Evolutionary conservation across 2,797 vertebrate species (phyloP).

Genomic region (Rhodeus uyekii): DNA sequence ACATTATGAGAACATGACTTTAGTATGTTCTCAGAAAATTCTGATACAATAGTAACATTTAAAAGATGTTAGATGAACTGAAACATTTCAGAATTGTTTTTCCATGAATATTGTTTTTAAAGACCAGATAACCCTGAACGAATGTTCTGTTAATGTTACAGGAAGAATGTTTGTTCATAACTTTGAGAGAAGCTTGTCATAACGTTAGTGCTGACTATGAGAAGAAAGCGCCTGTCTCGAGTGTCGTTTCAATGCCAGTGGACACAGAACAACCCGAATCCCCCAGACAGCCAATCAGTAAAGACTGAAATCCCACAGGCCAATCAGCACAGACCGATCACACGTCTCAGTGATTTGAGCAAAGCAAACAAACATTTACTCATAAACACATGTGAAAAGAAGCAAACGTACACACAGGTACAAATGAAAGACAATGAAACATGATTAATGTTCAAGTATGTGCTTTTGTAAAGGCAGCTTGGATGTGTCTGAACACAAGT

Average conservation of each 20-base stretch:
- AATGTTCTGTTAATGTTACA: neutral
- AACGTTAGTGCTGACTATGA: neutral
- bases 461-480: conserved; percentile 5
- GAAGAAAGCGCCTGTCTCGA: neutral
- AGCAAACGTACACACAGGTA: neutral
- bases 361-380: conserved; percentile 18
- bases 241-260: no score
- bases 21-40: neutral
- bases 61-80: no score
- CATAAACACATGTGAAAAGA: conserved; percentile 5
- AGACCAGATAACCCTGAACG: neutral
- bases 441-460: neutral
- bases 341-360: conserved; percentile 18
- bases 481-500: neutral
- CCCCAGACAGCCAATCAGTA: conserved; percentile 40
- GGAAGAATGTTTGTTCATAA: neutral
- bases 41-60: no score
- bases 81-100: no score
- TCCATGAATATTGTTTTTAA: no score
- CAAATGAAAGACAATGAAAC: neutral
- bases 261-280: conserved; percentile 17
- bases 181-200: neutral
- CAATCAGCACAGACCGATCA: conserved; percentile 51
- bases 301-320: neutral
- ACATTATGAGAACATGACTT: neutral